Base-by-base conservation (phyloP, 2,888 invertebrate genomes). In the Pachycephus smyrnensis region DNA sequence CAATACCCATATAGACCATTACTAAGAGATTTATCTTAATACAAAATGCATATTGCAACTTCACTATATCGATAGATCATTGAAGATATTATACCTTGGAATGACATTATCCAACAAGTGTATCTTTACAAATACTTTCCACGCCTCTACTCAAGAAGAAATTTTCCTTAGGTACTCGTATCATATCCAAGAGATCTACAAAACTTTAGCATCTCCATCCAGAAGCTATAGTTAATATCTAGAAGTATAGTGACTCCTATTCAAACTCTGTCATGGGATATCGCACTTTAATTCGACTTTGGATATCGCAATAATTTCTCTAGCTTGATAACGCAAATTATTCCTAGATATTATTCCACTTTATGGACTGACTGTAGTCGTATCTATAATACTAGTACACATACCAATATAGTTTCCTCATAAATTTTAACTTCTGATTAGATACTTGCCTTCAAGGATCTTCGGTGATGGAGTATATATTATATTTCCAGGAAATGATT, bases 401-500 rank as follows among this genome's bases (percentile, higher is more conserved):
- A 15, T 40, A 40, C 40, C 15, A 15, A 15, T 40, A 40, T 40
- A 15, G 40, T 40, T 40, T 40, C 37, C 15, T 6, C 15, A 40
- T 15, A 40, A 40, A 40, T 40, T 40, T 40, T 40, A 15, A 6
- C 15, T 40, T 4, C 40, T 4, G 15, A 15, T 55, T 55, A 55
- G 55, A 55, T 9, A 9, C 23, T 55, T 55, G 55, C 23, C 55
- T 55, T 55, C 23, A 1, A 15, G 55, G 55, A 78, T 76, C 75
- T 79, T 86, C 83, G 77, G 77, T 31, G 76, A 78, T 76, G 75
- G 30, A 77, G 77, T 84, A 83, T 83, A 84, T 83, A 86, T 86
- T 83, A 85, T 86, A 84, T 86, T 75, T 81, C 81, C 75, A 79
- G 84, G 81, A 85, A 85, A 85, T 81, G 85, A 85, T 84, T 80